These are phyloP conservation scores for Drosophila kurseongensis DNA, from an alignment of 1,140 invertebrate species.

Conservation along the genomic window DNA sequence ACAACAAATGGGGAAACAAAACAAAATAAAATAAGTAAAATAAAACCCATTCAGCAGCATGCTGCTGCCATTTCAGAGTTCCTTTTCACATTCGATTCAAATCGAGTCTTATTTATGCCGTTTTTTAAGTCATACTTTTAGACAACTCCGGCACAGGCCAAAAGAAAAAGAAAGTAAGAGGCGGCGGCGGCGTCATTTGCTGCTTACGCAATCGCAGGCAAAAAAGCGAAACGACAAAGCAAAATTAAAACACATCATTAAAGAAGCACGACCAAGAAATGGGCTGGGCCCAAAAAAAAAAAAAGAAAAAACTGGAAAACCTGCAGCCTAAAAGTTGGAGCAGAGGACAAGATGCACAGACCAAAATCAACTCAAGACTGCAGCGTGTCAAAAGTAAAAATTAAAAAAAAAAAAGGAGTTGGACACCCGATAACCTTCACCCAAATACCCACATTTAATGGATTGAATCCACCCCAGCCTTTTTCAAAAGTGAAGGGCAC, in stretches of 20 bases:
- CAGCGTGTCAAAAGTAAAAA: constrained; percentile 21
- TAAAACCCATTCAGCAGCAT: too few species aligned
- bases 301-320: constrained; percentile 20
- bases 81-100: constrained; percentile 39
- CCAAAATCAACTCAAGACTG: constrained; percentile 14
- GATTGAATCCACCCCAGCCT: constrained; percentile 8
- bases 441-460: constrained; percentile 37
- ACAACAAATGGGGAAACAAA: constrained; percentile 2
- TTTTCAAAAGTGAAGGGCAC: constrained; percentile 24
- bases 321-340: background rate
- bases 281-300: constrained; percentile 14
- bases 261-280: constrained; percentile 55
- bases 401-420: constrained; percentile 29
- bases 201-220: constrained; percentile 66
- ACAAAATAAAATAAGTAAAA: constrained; percentile 24
- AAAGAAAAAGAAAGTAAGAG: constrained; percentile 80
- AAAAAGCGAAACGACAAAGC: constrained; percentile 36
- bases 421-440: constrained; percentile 61
- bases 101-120: constrained; percentile 28
- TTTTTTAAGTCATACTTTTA: constrained; percentile 33
- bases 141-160: constrained; percentile 31
- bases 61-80: constrained; percentile 5
- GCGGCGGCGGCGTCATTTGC: constrained; percentile 42
- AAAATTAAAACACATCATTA: constrained; percentile 76
- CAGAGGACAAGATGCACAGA: background rate